phyloP scores from a whole-genome alignment of 2,797 vertebrate species.

The Alca torda region DNA sequence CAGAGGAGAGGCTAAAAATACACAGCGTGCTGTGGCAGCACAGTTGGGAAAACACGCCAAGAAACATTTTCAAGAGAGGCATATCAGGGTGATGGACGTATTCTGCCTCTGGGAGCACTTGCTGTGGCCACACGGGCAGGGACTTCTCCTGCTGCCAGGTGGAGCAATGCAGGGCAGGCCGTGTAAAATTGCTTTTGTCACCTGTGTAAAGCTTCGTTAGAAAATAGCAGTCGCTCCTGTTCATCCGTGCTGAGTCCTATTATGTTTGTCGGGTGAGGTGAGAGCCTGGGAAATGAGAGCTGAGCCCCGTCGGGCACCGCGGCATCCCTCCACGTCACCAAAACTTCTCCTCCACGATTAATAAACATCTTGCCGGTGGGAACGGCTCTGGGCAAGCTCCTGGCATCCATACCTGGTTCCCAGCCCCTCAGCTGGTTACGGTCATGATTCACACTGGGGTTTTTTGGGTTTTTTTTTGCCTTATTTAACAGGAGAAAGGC shows the following conservation, averaged over 20 bases:
- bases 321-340: not conserved
- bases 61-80: not conserved
- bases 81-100: not conserved
- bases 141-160: not conserved
- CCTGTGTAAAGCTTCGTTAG: not conserved
- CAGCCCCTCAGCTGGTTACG: not conserved
- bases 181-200: not conserved
- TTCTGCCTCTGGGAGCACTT: not conserved
- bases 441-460: not conserved
- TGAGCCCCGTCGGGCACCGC: fast-evolving
- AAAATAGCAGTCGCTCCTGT: not conserved
- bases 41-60: not conserved
- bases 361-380: not conserved
- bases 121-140: not conserved
- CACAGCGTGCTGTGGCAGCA: not conserved
- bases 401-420: not conserved
- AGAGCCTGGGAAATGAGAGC: not conserved
- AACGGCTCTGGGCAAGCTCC: not conserved
- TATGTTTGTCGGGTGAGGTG: not conserved
- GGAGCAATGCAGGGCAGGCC: not conserved
- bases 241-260: not conserved
- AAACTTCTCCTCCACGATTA: fast-evolving
- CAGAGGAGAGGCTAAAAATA: not conserved
- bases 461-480: not conserved
- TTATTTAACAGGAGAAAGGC: not conserved